Percentiles rank a stretch among this genome's conserved stretches.
Evolutionary conservation across 2,797 vertebrate genomes (phyloP).

Genomic region (Morelia viridis): DNA sequence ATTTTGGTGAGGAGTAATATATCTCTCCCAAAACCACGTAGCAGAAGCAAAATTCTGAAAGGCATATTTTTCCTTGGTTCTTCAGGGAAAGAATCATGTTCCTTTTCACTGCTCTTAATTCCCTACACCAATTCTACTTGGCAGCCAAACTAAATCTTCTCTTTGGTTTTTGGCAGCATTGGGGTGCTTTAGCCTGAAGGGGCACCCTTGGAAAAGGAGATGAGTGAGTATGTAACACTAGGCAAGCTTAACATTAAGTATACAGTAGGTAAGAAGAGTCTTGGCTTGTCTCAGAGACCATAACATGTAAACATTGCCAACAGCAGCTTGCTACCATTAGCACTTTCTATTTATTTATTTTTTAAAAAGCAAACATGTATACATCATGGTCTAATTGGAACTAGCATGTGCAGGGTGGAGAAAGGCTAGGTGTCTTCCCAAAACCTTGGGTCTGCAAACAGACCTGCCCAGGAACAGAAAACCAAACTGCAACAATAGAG

Average conservation of each 20-base stretch:
- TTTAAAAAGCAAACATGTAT: not conserved
- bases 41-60: not conserved
- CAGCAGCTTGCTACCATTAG: not conserved
- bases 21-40: not conserved
- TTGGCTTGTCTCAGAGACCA: not conserved
- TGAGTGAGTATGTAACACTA: not conserved
- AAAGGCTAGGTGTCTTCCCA: not conserved
- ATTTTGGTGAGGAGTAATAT: not conserved
- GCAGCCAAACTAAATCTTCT: not conserved
- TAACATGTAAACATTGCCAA: not conserved
- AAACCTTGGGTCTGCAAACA: not conserved
- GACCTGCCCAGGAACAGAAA: too few relatives aligned
- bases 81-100: not conserved
- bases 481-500: too few relatives aligned
- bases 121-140: not conserved
- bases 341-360: not conserved
- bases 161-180: not conserved
- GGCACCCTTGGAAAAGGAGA: not conserved
- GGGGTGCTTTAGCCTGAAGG: not conserved
- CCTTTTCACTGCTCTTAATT: not conserved
- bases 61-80: not conserved
- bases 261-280: not conserved
- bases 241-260: not conserved
- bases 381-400: not conserved
- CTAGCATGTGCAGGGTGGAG: not conserved